Evolutionary conservation across 2,888 invertebrate species (phyloP).

Genomic region (Biston stratarius): DNA sequence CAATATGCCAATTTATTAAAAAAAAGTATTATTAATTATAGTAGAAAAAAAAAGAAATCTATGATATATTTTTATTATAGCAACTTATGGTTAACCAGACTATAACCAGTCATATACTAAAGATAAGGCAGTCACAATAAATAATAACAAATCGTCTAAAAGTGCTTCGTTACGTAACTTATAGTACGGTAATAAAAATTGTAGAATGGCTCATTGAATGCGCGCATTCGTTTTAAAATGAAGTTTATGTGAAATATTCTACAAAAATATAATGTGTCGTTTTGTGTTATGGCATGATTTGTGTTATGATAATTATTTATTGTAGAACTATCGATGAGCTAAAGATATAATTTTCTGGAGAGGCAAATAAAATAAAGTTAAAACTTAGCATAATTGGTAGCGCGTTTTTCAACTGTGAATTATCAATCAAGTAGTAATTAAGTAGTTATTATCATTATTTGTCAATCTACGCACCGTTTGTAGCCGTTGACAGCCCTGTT

Average conservation of each 20-base stretch:
- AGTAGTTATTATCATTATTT: too few species aligned
- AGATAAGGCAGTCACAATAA: conserved; percentile 37
- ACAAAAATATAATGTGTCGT: neutral
- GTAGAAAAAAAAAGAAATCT: too few species aligned
- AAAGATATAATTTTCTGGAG: neutral
- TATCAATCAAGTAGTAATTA: neutral
- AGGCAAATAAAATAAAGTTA: neutral
- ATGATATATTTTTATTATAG: too few species aligned
- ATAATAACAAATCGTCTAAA: conserved; percentile 31
- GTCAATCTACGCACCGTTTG: too few species aligned
- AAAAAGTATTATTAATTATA: too few species aligned
- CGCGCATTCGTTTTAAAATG: conserved; percentile 11
- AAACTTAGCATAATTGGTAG: neutral
- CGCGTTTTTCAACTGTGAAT: neutral
- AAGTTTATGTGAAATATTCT: neutral
- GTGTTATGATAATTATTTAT: neutral
- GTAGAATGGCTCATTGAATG: conserved; percentile 7
- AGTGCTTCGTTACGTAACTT: conserved; percentile 22
- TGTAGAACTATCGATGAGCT: neutral
- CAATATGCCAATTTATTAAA: too few species aligned
- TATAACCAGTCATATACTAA: conserved; percentile 11
- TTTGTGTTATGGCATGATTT: neutral
- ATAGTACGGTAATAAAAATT: conserved; percentile 18
- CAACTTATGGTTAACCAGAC: conserved; percentile 6
- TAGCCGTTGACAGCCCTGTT: too few species aligned